Base-by-base conservation (phyloP, 1,140 invertebrate species). In the Rhopalosiphum maidis region DNA sequence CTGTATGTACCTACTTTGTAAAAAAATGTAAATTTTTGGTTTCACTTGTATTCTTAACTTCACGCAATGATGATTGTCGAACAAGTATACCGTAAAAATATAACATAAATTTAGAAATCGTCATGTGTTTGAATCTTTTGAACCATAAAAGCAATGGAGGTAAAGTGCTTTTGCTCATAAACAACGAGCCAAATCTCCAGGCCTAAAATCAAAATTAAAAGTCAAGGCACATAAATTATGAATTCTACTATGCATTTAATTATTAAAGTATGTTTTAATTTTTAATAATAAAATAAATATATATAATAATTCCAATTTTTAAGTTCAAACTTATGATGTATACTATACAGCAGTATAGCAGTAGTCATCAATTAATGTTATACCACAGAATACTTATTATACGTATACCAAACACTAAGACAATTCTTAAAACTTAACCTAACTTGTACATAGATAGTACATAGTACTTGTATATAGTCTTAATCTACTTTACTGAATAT, bases 11-110 rank as follows among this genome's bases (percentile, higher is more conserved):
- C 2, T 48, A 91, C 90, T 91, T 91, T 22, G 43, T 35, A 22
- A 91, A 91, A 82, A 83, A 82, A 48, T 91, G 9, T 46, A 91
- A 22, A 82, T 91, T 91, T 21, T 51, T 22, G 18, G 2, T 83
- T 35, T 51, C 82, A 91, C 90, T 51, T 23, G 82, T 23, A 51
- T 82, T 83, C 25, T 83, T 91, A n/a, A 91, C 82, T 35, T 91
- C 90, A 51, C 35, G 68, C 22, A 91, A 91, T 48, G 90, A 37
- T 48, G 54, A 51, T 93, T 85, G 46, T 43, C 51, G 91, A 35
- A 91, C 55, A 83, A 93, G 77, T 86, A 93, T 23, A 86, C 68
- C 91, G 41, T 93, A 85, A 85, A 93, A 93, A 43, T 93, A 93
- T 37, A 93, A 85, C 11, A 82, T 93, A 41, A 54, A 93, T 93